phyloP scores from a whole-genome alignment of 2,888 invertebrate species.

The Pandemis heparana region DNA sequence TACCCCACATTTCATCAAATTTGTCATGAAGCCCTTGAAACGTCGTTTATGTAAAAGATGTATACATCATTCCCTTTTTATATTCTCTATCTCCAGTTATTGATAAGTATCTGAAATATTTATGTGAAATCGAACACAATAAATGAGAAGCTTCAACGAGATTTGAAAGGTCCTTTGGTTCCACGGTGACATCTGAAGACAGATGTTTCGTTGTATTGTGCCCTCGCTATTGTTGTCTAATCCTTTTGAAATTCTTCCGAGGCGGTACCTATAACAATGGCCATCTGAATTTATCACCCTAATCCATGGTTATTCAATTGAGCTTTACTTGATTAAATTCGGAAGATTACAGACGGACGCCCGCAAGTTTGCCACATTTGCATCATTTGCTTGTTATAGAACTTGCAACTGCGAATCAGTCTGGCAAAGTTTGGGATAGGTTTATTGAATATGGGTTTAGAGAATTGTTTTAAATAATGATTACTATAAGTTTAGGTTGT shows the following conservation, averaged over 20 bases:
- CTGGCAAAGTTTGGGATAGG: slow-evolving; percentile 7
- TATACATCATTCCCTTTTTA: background rate
- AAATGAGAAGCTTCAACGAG: slow-evolving; percentile 43
- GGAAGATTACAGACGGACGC: slow-evolving; percentile 1
- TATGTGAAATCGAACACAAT: slow-evolving; percentile 9
- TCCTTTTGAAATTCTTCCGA: slow-evolving; percentile 55
- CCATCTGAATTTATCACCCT: slow-evolving; percentile 47
- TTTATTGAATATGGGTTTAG: background rate
- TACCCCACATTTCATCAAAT: slow-evolving; percentile 1
- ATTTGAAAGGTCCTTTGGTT: slow-evolving; percentile 52
- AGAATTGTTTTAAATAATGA: background rate
- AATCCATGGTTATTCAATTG: slow-evolving; percentile 33
- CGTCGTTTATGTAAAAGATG: background rate
- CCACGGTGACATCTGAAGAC: slow-evolving; percentile 54
- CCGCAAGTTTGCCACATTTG: slow-evolving; percentile 16
- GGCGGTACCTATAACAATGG: slow-evolving; percentile 50
- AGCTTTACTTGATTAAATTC: slow-evolving; percentile 26
- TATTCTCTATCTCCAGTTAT: background rate
- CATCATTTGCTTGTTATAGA: slow-evolving; percentile 18
- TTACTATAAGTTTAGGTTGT: background rate
- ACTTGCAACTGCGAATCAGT: slow-evolving; percentile 27
- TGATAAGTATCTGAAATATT: slow-evolving; percentile 5
- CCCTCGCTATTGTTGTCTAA: slow-evolving; percentile 54
- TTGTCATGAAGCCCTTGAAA: slow-evolving; percentile 2
- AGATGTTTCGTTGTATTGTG: slow-evolving; percentile 53